Percentiles rank a stretch among this genome's conserved stretches.
Conservation (phyloP, 2,797 vertebrate genomes). For the Linurgus olivaceus region DNA sequence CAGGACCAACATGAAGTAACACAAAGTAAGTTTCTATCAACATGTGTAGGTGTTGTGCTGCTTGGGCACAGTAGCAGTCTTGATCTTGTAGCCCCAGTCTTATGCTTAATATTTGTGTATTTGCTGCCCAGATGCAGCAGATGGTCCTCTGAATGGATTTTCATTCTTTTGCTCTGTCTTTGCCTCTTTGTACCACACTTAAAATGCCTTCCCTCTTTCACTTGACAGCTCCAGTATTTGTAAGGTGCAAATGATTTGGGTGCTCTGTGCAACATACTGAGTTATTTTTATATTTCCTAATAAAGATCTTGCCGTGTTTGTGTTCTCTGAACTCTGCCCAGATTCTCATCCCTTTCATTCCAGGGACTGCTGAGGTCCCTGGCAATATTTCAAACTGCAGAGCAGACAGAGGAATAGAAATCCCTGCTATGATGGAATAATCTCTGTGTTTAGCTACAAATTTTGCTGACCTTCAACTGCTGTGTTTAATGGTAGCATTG, state of each 20-base stretch:
- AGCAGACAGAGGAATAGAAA: neutral
- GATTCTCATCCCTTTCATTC: conserved; percentile 52
- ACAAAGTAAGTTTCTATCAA: neutral
- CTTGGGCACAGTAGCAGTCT: neutral
- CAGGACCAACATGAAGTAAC: neutral
- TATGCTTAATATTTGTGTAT: neutral
- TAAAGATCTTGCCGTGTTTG: conserved; percentile 41
- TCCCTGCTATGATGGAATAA: neutral
- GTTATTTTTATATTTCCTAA: conserved; percentile 56
- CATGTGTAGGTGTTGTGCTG: neutral
- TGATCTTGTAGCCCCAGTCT: neutral
- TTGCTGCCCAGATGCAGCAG: neutral
- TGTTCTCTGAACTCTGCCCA: conserved; percentile 57
- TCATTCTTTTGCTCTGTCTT: neutral
- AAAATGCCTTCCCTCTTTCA: neutral
- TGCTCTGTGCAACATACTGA: neutral
- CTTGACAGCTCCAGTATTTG: neutral
- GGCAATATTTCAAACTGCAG: conserved; percentile 20
- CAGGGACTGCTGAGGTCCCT: neutral
- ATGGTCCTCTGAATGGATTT: neutral
- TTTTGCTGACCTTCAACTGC: neutral
- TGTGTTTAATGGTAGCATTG: neutral
- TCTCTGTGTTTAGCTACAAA: neutral
- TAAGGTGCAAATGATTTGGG: neutral
- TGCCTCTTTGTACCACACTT: neutral